Percentiles rank a stretch among this genome's conserved stretches.
These are phyloP conservation scores for Nasonia oneida DNA, from an alignment of 2,888 invertebrate genomes.

Conservation along the genomic window DNA sequence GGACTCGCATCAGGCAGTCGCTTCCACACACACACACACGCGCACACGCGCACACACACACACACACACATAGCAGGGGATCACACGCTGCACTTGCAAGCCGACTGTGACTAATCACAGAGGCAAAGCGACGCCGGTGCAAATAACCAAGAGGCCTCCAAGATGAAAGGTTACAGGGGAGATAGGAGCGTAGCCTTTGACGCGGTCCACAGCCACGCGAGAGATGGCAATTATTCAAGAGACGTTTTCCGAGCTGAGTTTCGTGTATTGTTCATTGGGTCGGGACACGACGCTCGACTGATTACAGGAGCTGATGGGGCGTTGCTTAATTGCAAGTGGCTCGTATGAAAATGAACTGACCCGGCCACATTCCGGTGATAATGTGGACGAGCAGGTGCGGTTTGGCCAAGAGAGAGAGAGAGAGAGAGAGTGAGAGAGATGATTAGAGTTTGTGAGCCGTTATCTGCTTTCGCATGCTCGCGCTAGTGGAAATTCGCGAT, in stretches of 20 bases:
- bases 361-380: too few species aligned
- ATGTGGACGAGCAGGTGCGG: too few species aligned
- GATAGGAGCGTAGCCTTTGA: not conserved
- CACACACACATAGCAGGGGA: not conserved
- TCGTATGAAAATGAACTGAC: not conserved
- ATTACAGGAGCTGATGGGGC: not conserved
- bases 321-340: not conserved
- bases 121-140: not conserved
- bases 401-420: too few species aligned
- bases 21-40: too few species aligned
- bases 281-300: not conserved
- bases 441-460: too few species aligned
- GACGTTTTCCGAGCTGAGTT: too few species aligned
- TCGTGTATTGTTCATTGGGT: too few species aligned
- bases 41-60: too few species aligned
- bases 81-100: not conserved
- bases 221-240: too few species aligned
- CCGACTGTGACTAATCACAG: not conserved
- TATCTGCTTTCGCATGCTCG: too few species aligned
- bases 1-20: not conserved
- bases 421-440: too few species aligned
- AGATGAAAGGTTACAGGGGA: not conserved
- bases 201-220: not conserved
- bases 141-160: not conserved
- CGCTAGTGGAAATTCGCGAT: too few species aligned